Evolutionary conservation across 2,888 invertebrate species (phyloP), one percentile per base, ranked within the genome.

Genomic region (Drosophila rellima): DNA sequence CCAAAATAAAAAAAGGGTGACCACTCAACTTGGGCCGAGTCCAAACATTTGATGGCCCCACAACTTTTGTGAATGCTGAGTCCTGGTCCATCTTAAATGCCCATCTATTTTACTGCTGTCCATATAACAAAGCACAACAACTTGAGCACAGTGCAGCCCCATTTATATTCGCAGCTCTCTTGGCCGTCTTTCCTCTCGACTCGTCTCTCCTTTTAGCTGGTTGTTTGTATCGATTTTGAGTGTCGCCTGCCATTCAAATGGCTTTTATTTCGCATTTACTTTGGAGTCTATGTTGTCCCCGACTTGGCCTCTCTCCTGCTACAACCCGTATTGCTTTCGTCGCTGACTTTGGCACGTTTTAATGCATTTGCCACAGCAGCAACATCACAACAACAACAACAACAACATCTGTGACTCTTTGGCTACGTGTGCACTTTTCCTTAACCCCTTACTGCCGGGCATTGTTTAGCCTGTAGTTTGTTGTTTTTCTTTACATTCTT

Each of bases 161-260:
- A 83, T 82, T 88, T 83, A 71, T 67, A 84, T 87, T 80, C 70
- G 7, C 52, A 54, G 20, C 44, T 44, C 29, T 2, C 18, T 11
- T 39, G 48, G 17, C 17, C n/a, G 8, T 8, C 17, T 13, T 31
- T 3, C 39, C 23, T 37, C 44, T 10, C 17, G 2, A 7, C 23
- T 17, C 26, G 13, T 7, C 29, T 47, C 11, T 17, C 11, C 44
- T 44, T 6, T 33, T 5, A 15, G 18, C 18, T 18, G 40, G 48
- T 69, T 51, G 59, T 73, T 69, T 81, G 79, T 87, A 89, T 86
- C 89, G 89, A 86, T 87, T 89, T 89, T 87, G 78, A 84, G 88
- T 89, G 89, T 89, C 85, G 88, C 85, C 85, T 89, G 88, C 88
- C 89, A 82, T 89, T 84, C 85, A 80, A 82, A 78, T 78, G 88